phyloP scores from a whole-genome alignment of 2,888 invertebrate genomes.

The Acanthosepion pharaonis region DNA sequence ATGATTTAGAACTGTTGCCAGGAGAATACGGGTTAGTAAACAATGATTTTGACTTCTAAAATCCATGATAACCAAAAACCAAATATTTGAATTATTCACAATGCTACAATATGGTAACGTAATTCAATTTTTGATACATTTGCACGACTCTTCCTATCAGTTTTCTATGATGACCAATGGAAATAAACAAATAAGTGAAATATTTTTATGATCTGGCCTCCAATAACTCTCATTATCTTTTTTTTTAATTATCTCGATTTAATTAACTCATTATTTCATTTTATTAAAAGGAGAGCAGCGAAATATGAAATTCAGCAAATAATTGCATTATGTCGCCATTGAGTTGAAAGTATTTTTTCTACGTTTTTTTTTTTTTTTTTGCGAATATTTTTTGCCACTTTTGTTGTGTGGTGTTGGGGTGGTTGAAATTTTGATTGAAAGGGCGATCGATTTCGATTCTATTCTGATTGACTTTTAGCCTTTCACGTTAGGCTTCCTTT shows the following conservation, averaged over 20 bases:
- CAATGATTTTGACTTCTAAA: too few relatives aligned
- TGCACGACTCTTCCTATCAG: too few relatives aligned
- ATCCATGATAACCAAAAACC: too few relatives aligned
- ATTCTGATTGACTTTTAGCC: background rate
- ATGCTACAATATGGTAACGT: too few relatives aligned
- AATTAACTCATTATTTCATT: background rate
- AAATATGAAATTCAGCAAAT: constrained; percentile 33
- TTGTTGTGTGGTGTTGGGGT: background rate
- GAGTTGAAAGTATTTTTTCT: background rate
- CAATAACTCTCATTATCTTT: background rate
- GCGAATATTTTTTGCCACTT: background rate
- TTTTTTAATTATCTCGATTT: background rate
- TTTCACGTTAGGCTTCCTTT: background rate
- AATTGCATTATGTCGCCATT: background rate
- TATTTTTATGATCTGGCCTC: background rate
- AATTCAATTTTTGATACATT: too few relatives aligned
- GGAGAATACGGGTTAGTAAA: too few relatives aligned
- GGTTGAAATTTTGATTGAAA: background rate
- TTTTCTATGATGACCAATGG: too few relatives aligned
- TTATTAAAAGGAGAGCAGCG: background rate
- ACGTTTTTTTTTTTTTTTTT: background rate
- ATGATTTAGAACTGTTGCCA: too few relatives aligned
- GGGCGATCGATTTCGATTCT: background rate
- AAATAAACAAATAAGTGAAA: background rate
- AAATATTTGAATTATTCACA: too few relatives aligned